These are phyloP conservation scores for Dinocampus coccinellae DNA, from an alignment of 2,888 invertebrate species.

Conservation along the genomic window DNA sequence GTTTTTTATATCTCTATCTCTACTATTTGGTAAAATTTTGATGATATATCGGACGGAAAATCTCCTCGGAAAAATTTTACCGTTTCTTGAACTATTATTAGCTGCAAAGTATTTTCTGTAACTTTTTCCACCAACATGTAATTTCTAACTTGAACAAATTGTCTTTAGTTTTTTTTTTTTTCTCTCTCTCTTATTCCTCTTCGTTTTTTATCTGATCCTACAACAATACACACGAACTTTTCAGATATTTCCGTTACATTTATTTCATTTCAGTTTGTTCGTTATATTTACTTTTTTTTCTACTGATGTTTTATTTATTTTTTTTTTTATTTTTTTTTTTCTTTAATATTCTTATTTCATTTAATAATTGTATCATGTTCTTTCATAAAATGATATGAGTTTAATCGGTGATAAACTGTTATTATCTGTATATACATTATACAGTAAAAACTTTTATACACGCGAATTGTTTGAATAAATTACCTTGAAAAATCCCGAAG, in stretches of 20 bases:
- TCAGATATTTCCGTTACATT: not conserved
- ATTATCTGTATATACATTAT: not conserved
- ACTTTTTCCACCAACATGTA: slow-evolving; percentile 2
- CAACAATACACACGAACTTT: not conserved
- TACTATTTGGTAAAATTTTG: no score
- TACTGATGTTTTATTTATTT: slow-evolving; percentile 30
- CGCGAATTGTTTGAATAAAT: slow-evolving; percentile 33
- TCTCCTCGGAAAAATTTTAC: no score
- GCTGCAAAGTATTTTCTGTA: slow-evolving; percentile 14
- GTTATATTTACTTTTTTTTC: slow-evolving; percentile 32
- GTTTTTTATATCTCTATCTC: no score
- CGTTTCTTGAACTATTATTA: slow-evolving; percentile 14
- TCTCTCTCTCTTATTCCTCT: not conserved
- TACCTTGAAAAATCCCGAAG: slow-evolving; percentile 21
- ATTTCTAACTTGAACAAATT: slow-evolving; percentile 9
- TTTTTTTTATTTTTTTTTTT: slow-evolving; percentile 15
- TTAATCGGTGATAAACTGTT: slow-evolving; percentile 34
- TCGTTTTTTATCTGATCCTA: no score
- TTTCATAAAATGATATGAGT: not conserved
- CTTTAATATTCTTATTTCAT: not conserved
- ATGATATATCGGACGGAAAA: no score
- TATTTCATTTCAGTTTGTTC: not conserved
- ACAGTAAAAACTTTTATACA: slow-evolving; percentile 22
- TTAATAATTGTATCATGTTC: not conserved
- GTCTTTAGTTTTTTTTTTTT: no score